These are phyloP conservation scores for Labrus mixtus DNA, from an alignment of 2,113 vertebrate genomes.

Conservation along the genomic window DNA sequence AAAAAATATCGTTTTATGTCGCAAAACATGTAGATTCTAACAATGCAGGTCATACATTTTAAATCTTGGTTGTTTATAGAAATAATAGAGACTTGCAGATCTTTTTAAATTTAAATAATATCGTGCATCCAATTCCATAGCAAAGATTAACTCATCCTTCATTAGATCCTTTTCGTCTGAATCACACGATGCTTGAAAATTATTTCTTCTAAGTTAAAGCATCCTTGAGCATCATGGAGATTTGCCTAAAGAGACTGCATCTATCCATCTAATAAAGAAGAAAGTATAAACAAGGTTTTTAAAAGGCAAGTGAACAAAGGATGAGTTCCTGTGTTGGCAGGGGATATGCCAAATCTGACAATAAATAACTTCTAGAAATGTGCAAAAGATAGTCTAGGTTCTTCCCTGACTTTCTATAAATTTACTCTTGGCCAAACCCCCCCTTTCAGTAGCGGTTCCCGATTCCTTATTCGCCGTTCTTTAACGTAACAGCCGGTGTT, in stretches of 20 bases:
- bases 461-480: no score
- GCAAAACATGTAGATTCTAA: no score
- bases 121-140: conserved; percentile 2
- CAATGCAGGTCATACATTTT: no score
- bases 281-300: not conserved
- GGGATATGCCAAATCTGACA: not conserved
- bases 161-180: not conserved
- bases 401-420: not conserved
- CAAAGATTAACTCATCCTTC: conserved; percentile 1
- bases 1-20: not conserved
- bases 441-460: no score
- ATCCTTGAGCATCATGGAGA: not conserved
- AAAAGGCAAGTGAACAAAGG: not conserved
- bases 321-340: not conserved
- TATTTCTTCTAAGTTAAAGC: not conserved
- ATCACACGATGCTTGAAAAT: conserved; percentile 2
- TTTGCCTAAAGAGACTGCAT: not conserved
- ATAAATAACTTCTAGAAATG: not conserved
- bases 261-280: not conserved
- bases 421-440: not conserved
- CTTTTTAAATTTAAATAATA: conserved; percentile 1
- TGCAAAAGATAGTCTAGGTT: not conserved
- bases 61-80: no score
- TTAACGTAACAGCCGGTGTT: no score
- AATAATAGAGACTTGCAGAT: no score